Evolutionary conservation across 1,140 invertebrate species (phyloP).

Genomic region (Holcopasites calliopsidis): DNA sequence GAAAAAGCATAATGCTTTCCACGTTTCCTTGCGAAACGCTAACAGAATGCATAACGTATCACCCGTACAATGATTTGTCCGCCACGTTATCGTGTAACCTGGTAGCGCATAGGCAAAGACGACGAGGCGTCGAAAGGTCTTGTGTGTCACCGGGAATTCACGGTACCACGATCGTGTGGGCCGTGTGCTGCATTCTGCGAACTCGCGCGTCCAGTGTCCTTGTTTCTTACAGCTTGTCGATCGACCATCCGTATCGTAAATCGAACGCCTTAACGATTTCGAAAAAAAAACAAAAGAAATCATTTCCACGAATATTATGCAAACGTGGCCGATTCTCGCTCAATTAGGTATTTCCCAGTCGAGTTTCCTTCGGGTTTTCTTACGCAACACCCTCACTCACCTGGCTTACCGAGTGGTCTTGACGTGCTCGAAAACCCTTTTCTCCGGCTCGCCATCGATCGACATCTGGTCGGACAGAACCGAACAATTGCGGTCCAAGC

Average conservation of each 20-base stretch:
- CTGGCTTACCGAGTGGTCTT: not conserved
- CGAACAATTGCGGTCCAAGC: constrained; percentile 61
- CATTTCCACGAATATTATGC: not conserved
- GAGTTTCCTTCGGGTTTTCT: not conserved
- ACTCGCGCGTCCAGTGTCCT: constrained; percentile 38
- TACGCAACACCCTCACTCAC: not conserved
- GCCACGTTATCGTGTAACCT: no score
- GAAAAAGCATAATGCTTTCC: not conserved
- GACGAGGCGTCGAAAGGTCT: constrained; percentile 46
- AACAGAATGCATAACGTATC: not conserved
- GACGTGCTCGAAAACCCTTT: constrained; percentile 20
- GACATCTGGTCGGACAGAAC: constrained; percentile 46
- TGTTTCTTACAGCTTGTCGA: constrained; percentile 13
- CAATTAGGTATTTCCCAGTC: not conserved
- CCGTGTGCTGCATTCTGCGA: constrained; percentile 59
- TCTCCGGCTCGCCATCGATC: constrained; percentile 9
- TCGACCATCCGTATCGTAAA: not conserved
- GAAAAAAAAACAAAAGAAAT: no score
- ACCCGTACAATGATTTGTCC: no score
- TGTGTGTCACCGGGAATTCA: constrained; percentile 33
- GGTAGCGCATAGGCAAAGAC: no score
- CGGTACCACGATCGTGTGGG: constrained; percentile 47
- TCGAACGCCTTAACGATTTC: not conserved
- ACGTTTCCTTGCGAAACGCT: not conserved
- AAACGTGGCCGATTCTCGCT: not conserved